Conservation (phyloP, 2,888 invertebrate species). For the Antheraea yamamai region DNA sequence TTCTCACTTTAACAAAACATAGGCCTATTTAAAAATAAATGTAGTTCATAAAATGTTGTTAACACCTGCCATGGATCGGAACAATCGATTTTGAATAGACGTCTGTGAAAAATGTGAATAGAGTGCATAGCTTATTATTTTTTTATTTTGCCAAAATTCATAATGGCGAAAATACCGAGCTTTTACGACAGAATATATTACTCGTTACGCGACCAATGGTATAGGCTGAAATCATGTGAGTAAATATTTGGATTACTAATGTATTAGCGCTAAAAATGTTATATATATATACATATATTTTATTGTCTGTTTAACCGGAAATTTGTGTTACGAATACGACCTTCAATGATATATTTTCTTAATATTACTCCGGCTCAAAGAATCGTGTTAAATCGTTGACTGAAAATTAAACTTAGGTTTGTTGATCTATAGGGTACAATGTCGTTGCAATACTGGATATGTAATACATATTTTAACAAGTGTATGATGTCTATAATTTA, state of each 20-base stretch:
- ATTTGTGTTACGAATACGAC: background rate
- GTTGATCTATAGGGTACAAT: background rate
- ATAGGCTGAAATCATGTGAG: constrained; percentile 69
- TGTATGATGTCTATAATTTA: background rate
- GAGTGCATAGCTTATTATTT: background rate
- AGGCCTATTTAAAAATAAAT: background rate
- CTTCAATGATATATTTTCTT: background rate
- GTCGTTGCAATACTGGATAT: background rate
- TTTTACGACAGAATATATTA: constrained; percentile 50
- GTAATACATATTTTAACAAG: background rate
- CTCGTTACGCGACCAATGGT: constrained; percentile 61
- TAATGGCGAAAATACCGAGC: constrained; percentile 58
- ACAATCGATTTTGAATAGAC: constrained; percentile 2
- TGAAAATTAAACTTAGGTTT: too few relatives aligned
- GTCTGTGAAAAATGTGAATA: constrained; percentile 7
- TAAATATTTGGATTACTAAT: constrained; percentile 27
- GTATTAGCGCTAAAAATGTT: background rate
- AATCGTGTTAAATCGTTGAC: background rate
- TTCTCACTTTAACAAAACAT: too few relatives aligned
- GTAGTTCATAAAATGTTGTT: background rate
- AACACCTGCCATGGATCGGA: background rate
- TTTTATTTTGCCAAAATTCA: constrained; percentile 24
- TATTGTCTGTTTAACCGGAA: background rate
- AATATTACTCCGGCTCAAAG: background rate
- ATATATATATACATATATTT: background rate